Percentiles rank a stretch among this genome's conserved stretches.
These are phyloP conservation scores for Listrodromus nycthemerus DNA, from an alignment of 2,888 invertebrate genomes.

Conservation along the genomic window DNA sequence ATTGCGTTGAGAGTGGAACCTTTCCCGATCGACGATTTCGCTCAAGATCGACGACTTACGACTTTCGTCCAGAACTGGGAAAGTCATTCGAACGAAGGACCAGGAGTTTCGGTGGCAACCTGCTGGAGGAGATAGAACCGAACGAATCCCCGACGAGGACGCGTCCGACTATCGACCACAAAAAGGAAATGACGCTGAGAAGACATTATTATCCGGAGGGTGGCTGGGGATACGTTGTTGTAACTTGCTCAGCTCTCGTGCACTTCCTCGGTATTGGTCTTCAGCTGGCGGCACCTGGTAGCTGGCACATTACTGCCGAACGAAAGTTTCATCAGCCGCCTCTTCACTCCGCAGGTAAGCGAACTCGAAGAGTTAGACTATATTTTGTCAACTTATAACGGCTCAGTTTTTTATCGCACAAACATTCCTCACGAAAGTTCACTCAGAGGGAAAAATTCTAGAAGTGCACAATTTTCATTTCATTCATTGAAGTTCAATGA, in stretches of 20 bases:
- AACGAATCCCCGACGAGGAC: constrained; percentile 50
- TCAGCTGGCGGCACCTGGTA: constrained; percentile 86
- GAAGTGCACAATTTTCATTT: no score
- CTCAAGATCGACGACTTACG: constrained; percentile 71
- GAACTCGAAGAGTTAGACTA: not conserved
- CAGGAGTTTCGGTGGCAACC: constrained; percentile 72
- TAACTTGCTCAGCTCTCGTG: constrained; percentile 90
- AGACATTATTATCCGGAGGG: constrained; percentile 94
- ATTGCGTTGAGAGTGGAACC: constrained; percentile 70
- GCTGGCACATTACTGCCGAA: constrained; percentile 86
- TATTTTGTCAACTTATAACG: no score
- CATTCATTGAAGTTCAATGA: no score
- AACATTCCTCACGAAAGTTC: no score
- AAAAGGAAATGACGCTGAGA: constrained; percentile 85
- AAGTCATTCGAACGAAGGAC: constrained; percentile 68
- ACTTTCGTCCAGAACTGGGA: constrained; percentile 64
- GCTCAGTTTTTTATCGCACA: no score
- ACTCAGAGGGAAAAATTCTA: no score
- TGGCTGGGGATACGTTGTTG: constrained; percentile 94
- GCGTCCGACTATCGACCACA: constrained; percentile 69
- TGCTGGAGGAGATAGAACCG: constrained; percentile 49
- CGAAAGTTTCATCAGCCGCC: constrained; percentile 88
- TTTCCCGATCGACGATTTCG: constrained; percentile 69
- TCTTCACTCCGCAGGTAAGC: constrained; percentile 88
- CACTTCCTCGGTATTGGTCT: constrained; percentile 91